Base-by-base conservation (phyloP, 1,140 invertebrate genomes). In the Cyphomyrmex costatus region DNA sequence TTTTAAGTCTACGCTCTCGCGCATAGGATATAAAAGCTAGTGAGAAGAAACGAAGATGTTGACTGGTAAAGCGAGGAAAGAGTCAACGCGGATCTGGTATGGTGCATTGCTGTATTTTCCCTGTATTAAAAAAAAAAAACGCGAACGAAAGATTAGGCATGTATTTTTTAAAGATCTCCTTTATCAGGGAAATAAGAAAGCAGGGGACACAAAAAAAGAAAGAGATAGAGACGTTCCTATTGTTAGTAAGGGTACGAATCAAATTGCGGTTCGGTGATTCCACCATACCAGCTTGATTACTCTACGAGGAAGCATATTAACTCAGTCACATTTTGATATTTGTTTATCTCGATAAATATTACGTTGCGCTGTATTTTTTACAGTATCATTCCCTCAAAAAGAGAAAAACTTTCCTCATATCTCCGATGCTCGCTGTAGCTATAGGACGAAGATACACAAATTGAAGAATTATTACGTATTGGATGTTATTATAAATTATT, bases 81-180 rank as follows among this genome's bases (percentile, higher is more conserved):
- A 58, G 30, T 63, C 56, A n/a, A 46, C 42, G 24, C 24, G 76
- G 36, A 42, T 61, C 24, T 8, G 36, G 12, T 65, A 46, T 21
- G 42, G 24, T 8, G 63, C 46, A 30, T 56, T 27, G 66, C 51
- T 36, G 30, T 33, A 49, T 21, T 65, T 65, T 30, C 6, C n/a
- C 33, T 33, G 33, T 71, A 42, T 82, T 33, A 27, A 56, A 53
- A 56, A 27, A 56, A 53, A 56, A 51, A 14, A 68, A 80, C 7
- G 14, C 61, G n/a, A 68, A 16, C 30, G 27, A 42, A 71, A 71
- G 42, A 70, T 19, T 82, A 82, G 78, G 58, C 70, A 14, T 46
- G 79, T 82, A 82, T 71, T 82, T 82, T 82, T 82, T 60, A 73
- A 82, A 24, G n/a, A 46, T 56, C 56, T 30, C 51, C 42, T 58